A percentile compares a stretch with the other conserved stretches of the same genome.
Conservation (phyloP, 2,797 vertebrate species). For the Fistularia tabacaria region DNA sequence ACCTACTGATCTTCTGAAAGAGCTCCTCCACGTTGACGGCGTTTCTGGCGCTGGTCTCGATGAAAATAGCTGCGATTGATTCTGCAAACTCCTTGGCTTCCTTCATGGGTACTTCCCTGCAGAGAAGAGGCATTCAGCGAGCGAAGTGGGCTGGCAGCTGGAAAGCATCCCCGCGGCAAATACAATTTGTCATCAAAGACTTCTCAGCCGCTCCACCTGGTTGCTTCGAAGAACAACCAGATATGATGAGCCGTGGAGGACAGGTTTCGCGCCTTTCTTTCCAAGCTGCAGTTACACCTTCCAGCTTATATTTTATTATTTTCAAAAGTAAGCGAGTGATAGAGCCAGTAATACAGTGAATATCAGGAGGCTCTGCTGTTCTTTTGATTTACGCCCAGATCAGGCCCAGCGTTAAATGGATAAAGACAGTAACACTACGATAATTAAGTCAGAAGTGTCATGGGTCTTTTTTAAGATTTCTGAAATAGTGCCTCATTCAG, state of each 20-base stretch:
- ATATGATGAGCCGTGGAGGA: not conserved
- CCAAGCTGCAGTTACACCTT: too few relatives aligned
- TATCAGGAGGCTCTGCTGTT: too few relatives aligned
- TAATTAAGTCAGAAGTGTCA: too few relatives aligned
- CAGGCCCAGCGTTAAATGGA: too few relatives aligned
- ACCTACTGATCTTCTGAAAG: conserved; percentile 98
- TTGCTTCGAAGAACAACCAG: not conserved
- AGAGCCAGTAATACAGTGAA: too few relatives aligned
- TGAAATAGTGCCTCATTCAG: too few relatives aligned
- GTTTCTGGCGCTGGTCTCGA: conserved; percentile 97
- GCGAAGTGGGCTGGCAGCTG: not conserved
- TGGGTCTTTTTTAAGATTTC: too few relatives aligned
- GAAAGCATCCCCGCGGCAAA: not conserved
- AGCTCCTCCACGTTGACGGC: conserved; percentile 96
- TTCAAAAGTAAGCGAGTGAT: too few relatives aligned
- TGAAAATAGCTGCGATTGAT: conserved; percentile 94
- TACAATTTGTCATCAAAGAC: not conserved
- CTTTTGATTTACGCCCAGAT: too few relatives aligned
- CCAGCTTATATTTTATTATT: too few relatives aligned
- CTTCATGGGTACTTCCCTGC: conserved; percentile 94
- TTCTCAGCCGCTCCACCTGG: conserved; percentile 6
- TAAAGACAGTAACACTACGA: too few relatives aligned
- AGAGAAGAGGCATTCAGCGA: conserved; percentile 3
- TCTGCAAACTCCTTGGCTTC: conserved; percentile 97
- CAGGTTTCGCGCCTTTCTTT: not conserved